These are phyloP conservation scores for Linurgus olivaceus DNA, from an alignment of 2,797 vertebrate species.

Conservation along the genomic window DNA sequence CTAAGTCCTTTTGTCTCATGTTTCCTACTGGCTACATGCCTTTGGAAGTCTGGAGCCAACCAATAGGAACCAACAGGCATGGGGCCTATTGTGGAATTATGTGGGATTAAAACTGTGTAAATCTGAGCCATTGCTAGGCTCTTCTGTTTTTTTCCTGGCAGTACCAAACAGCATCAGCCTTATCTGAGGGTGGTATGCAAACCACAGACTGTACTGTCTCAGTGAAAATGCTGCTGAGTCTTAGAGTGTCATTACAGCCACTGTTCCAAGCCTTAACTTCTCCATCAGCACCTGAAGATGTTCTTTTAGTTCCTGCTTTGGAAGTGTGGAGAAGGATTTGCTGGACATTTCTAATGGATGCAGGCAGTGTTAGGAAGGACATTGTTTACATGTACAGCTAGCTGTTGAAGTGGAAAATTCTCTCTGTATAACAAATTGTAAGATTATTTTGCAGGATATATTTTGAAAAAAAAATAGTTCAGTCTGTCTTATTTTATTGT, in stretches of 20 bases:
- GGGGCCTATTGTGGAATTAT: conserved; percentile 24
- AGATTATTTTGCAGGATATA: not conserved
- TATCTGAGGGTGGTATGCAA: not conserved
- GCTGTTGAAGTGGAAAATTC: not conserved
- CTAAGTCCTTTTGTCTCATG: conserved; percentile 41
- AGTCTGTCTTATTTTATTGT: not conserved
- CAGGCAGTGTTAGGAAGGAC: not conserved
- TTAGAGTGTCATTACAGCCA: not conserved
- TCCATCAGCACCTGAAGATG: not conserved
- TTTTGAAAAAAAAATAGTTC: not conserved
- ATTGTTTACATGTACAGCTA: rapidly evolving
- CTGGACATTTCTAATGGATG: not conserved
- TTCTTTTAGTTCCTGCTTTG: not conserved
- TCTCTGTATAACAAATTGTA: not conserved
- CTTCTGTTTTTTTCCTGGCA: not conserved
- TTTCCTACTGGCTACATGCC: conserved; percentile 35
- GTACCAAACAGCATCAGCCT: not conserved
- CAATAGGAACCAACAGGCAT: not conserved
- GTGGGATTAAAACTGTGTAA: conserved; percentile 24
- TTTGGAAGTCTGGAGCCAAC: not conserved
- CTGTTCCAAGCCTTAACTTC: not conserved
- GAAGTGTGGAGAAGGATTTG: not conserved
- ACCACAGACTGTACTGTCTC: not conserved
- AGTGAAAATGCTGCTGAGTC: not conserved
- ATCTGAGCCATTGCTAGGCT: conserved; percentile 11